Percentiles rank a stretch among this genome's conserved stretches.
Evolutionary conservation across 2,113 vertebrate genomes (phyloP).

Genomic region (Oreotrochilus melanogaster): DNA sequence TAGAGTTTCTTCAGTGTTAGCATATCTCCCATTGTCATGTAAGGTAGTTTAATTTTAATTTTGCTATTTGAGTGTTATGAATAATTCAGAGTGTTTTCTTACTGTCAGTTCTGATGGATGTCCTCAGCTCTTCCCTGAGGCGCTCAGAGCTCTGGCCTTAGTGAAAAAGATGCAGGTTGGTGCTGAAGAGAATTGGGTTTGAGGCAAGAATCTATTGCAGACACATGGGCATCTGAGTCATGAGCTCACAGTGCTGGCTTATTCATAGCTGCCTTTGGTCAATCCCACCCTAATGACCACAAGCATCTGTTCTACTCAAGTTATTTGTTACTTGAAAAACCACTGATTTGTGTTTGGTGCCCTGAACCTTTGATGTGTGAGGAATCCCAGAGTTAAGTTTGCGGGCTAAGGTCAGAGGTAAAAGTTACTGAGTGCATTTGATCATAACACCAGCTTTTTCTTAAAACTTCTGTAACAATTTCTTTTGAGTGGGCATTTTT

Average conservation of each 20-base stretch:
- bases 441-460: background rate
- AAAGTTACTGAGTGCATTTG: background rate
- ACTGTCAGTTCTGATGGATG: slow-evolving; percentile 15
- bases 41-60: slow-evolving; percentile 67
- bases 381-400: background rate
- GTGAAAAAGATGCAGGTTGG: background rate
- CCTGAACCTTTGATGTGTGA: background rate
- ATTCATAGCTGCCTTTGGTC: background rate
- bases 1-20: slow-evolving; percentile 29
- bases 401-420: background rate
- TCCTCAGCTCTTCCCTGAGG: slow-evolving; percentile 9
- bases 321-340: slow-evolving; percentile 2
- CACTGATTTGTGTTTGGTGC: background rate
- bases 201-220: background rate
- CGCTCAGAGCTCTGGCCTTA: background rate
- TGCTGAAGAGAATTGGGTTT: background rate
- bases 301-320: background rate
- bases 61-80: slow-evolving; percentile 52
- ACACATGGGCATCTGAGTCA: background rate
- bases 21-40: slow-evolving; percentile 22
- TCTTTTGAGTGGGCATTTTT: background rate
- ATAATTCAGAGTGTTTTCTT: slow-evolving; percentile 66
- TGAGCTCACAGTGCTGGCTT: background rate
- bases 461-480: background rate
- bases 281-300: background rate